Conservation (phyloP, 2,888 invertebrate genomes). For the Azorinus chamasolen region DNA sequence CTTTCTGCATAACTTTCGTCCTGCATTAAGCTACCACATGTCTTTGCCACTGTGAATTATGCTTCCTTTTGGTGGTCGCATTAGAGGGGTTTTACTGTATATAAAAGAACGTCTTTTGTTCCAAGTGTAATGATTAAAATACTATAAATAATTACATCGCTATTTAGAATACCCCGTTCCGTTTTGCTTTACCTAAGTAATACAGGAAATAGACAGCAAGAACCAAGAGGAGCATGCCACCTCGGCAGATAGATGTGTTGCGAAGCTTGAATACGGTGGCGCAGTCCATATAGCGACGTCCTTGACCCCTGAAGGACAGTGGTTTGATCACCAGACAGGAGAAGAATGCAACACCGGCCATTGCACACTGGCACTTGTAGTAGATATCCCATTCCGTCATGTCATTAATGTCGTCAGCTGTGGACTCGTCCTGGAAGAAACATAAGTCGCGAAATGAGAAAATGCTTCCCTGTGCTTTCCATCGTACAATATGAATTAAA, state of each 20-base stretch:
- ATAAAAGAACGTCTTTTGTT: too few species aligned
- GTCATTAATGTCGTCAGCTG: slow-evolving; percentile 26
- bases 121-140: too few species aligned
- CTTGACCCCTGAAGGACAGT: slow-evolving; percentile 20
- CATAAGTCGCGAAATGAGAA: too few species aligned
- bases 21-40: too few species aligned
- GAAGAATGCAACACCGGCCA: slow-evolving; percentile 50
- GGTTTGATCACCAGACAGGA: slow-evolving; percentile 47
- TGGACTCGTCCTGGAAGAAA: slow-evolving; percentile 14
- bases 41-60: too few species aligned
- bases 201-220: slow-evolving; percentile 50
- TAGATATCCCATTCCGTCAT: slow-evolving; percentile 55
- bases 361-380: slow-evolving; percentile 45
- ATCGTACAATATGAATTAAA: too few species aligned
- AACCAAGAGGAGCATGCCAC: slow-evolving; percentile 48
- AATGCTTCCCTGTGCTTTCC: too few species aligned
- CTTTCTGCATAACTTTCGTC: too few species aligned
- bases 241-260: slow-evolving; percentile 40
- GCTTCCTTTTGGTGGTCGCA: too few species aligned
- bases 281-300: slow-evolving; percentile 24
- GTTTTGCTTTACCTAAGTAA: slow-evolving; percentile 38
- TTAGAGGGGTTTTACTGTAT: too few species aligned
- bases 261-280: slow-evolving; percentile 36
- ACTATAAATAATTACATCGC: too few species aligned
- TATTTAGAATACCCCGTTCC: too few species aligned